phyloP scores from a whole-genome alignment of 2,797 vertebrate species.

The Myiotriccus ornatus region DNA sequence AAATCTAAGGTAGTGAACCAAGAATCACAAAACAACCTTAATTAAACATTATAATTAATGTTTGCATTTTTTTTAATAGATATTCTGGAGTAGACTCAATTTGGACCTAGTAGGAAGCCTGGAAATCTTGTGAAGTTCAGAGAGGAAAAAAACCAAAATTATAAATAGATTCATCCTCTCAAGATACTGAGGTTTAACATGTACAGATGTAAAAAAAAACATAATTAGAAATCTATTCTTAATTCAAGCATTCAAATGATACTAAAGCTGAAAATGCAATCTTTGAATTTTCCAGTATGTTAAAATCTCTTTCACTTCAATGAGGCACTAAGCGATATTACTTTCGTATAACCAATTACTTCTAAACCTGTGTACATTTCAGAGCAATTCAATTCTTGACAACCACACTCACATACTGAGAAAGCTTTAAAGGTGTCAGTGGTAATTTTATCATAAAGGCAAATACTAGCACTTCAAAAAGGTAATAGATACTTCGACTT shows the following conservation, averaged over 20 bases:
- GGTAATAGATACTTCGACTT: neutral
- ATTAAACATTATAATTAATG: neutral
- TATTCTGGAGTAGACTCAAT: neutral
- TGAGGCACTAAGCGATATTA: neutral
- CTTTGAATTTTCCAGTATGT: neutral
- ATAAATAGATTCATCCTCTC: neutral
- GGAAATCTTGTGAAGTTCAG: neutral
- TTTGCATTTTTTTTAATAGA: neutral
- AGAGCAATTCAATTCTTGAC: neutral
- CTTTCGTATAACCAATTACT: neutral
- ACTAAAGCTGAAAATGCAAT: neutral
- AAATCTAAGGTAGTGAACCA: neutral
- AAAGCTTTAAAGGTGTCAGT: neutral
- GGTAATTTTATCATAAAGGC: neutral
- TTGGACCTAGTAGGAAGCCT: neutral
- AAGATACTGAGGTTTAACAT: neutral
- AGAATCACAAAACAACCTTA: neutral
- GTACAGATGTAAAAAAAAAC: neutral
- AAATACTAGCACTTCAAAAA: neutral
- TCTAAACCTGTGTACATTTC: neutral
- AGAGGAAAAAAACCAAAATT: neutral
- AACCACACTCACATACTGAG: neutral
- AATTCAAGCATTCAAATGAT: neutral
- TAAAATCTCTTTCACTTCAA: neutral
- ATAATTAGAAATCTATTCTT: neutral